A percentile compares a stretch with the other conserved stretches of the same genome.
Conservation (phyloP, 2,113 vertebrate species). For the Ramphastos sulfuratus region DNA sequence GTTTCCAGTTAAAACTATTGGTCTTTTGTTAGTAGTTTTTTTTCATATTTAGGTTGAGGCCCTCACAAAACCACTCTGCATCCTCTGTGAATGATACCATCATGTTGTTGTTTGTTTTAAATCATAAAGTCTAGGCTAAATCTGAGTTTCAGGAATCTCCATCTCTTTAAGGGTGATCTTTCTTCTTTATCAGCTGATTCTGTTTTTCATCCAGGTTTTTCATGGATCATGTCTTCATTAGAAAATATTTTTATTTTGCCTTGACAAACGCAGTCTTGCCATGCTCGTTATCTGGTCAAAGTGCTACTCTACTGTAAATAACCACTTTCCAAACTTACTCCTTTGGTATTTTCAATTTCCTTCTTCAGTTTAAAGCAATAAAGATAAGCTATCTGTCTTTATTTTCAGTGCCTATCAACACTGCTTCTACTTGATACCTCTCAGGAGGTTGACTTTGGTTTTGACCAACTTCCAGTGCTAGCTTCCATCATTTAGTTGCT, state of each 20-base stretch:
- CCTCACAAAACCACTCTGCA: background rate
- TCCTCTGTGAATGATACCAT: background rate
- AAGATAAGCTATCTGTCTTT: constrained; percentile 40
- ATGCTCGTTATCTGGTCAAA: background rate
- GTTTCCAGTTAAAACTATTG: background rate
- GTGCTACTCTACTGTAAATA: background rate
- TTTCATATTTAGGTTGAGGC: background rate
- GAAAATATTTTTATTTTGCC: background rate
- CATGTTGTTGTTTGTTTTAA: background rate
- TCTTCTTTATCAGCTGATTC: background rate
- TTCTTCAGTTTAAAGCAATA: constrained; percentile 16
- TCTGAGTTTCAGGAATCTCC: background rate
- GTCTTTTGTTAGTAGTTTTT: background rate
- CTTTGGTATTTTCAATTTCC: background rate
- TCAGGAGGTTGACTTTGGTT: constrained; percentile 30
- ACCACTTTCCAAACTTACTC: background rate
- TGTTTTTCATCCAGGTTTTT: background rate
- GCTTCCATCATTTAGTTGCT: background rate
- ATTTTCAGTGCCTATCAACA: constrained; percentile 41
- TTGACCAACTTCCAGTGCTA: constrained; percentile 12
- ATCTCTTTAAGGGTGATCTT: background rate
- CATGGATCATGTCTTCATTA: background rate
- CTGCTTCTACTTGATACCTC: constrained; percentile 18
- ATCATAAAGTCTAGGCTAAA: background rate
- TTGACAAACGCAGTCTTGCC: background rate